phyloP scores from a whole-genome alignment of 2,113 vertebrate species.

The Cathartes aura region DNA sequence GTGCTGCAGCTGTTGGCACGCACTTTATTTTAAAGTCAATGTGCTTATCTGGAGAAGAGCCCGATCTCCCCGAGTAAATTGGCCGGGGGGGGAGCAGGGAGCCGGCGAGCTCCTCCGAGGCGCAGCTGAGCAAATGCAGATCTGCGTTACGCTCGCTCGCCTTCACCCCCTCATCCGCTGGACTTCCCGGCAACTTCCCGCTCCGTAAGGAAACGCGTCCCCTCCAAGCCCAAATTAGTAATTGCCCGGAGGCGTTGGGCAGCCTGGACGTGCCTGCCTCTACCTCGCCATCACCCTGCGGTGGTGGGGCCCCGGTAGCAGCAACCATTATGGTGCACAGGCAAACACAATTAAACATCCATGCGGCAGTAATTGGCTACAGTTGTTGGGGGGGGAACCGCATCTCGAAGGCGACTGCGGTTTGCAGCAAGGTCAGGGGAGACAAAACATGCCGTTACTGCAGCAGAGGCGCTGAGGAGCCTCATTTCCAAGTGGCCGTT shows the following conservation, averaged over 20 bases:
- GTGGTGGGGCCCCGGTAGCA: background rate
- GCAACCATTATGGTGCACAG: background rate
- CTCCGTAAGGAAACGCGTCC: background rate
- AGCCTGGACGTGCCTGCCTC: background rate
- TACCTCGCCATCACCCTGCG: accelerated
- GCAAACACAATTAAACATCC: background rate
- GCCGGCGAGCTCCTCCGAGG: slow-evolving; percentile 64
- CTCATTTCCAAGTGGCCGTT: background rate
- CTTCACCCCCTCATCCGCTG: slow-evolving; percentile 56
- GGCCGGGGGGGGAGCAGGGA: slow-evolving; percentile 74
- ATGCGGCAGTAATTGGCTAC: background rate
- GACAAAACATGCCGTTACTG: accelerated
- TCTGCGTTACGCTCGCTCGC: slow-evolving; percentile 67
- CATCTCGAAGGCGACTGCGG: background rate
- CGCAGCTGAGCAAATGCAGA: slow-evolving; percentile 77
- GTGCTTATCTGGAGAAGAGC: slow-evolving; percentile 83
- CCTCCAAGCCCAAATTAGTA: background rate
- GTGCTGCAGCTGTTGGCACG: slow-evolving; percentile 80
- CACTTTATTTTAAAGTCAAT: slow-evolving; percentile 79
- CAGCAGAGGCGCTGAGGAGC: background rate
- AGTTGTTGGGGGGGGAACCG: background rate
- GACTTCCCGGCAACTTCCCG: background rate
- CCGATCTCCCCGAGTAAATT: slow-evolving; percentile 74
- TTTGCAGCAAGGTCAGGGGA: slow-evolving; percentile 12
- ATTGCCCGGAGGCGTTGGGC: accelerated